Conservation (phyloP, 2,888 invertebrate genomes). For the Drosophila greeni region DNA sequence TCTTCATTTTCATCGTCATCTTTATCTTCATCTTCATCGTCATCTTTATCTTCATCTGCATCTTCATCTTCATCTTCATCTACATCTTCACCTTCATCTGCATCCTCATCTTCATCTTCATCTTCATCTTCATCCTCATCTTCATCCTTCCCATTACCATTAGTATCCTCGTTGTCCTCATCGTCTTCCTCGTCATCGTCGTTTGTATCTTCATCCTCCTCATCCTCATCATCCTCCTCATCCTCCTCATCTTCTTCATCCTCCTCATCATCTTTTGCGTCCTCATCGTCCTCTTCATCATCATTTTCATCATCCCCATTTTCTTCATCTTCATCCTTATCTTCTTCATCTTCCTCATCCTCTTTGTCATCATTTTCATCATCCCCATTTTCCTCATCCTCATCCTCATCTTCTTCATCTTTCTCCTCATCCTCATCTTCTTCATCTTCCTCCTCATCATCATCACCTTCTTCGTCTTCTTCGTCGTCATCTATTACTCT, state of each 20-base stretch:
- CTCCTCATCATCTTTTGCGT: constrained; percentile 43
- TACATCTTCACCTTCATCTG: constrained; percentile 76
- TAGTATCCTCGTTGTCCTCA: constrained; percentile 47
- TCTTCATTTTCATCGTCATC: constrained; percentile 48
- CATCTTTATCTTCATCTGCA: constrained; percentile 78
- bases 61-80: constrained; percentile 76
- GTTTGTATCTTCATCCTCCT: constrained; percentile 7
- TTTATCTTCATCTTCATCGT: constrained; percentile 73
- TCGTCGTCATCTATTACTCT: constrained; percentile 52
- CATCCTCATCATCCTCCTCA: constrained; percentile 54
- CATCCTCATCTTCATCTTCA: constrained; percentile 71
- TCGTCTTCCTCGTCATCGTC: constrained; percentile 69
- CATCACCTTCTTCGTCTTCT: constrained; percentile 64
- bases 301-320: constrained; percentile 76
- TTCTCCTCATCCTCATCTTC: constrained; percentile 70
- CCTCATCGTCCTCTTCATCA: constrained; percentile 36
- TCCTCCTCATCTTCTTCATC: constrained; percentile 77
- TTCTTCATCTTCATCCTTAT: constrained; percentile 62
- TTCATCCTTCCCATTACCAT: constrained; percentile 72
- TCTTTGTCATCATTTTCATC: constrained; percentile 58
- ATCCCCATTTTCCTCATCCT: constrained; percentile 69
- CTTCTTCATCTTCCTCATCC: constrained; percentile 5
- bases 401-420: constrained; percentile 67
- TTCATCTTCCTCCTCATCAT: constrained; percentile 75
- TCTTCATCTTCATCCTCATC: constrained; percentile 50